Evolutionary conservation across 2,888 invertebrate species (phyloP), one percentile per base, ranked within the genome.

Genomic region (Tiphia femorata): DNA sequence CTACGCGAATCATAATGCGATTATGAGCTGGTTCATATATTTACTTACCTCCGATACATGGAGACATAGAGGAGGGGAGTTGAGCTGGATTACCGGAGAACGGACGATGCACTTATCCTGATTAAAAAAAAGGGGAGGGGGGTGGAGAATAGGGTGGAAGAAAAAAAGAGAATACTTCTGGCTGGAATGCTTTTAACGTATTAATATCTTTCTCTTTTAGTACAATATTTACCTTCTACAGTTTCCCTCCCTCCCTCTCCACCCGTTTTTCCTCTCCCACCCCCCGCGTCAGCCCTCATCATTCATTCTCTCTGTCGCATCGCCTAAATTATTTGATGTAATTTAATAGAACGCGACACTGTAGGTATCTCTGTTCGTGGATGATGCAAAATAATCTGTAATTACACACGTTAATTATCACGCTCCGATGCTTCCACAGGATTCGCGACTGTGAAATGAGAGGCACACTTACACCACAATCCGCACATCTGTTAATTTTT

Each of bases 101-200:
- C 46, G 64, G 42, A 58, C 56, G 58, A 47, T 50, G 59, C 65
- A 58, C 58, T 62, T 58, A 62, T 50, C 38, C 52, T 51, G 51
- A 66, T 68, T 64, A 54, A 58, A 54, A 54, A 54, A 61, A 68
- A 58, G 4, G 42, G 16, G 7, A 12, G n/a, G 21, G 25, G 27
- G 25, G 23, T 40, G 20, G 16, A 12, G 10, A n/a, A 5, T 5
- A 25, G 6, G 6, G 25, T 25, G 25, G 25, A 5, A 25, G 25
- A 5, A 8, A 8, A 25, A 25, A 8, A 17, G 5, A 16, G 40
- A 35, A 55, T 50, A 57, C 47, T 55, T 55, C 58, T 58, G 49
- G 54, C 42, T 41, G 48, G 59, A 56, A 64, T 55, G 48, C 56
- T 68, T 65, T 68, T 58, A 63, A 54, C 53, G 49, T 56, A 52